Conservation (phyloP, 2,113 vertebrate genomes). For the Oryzias celebensis region DNA sequence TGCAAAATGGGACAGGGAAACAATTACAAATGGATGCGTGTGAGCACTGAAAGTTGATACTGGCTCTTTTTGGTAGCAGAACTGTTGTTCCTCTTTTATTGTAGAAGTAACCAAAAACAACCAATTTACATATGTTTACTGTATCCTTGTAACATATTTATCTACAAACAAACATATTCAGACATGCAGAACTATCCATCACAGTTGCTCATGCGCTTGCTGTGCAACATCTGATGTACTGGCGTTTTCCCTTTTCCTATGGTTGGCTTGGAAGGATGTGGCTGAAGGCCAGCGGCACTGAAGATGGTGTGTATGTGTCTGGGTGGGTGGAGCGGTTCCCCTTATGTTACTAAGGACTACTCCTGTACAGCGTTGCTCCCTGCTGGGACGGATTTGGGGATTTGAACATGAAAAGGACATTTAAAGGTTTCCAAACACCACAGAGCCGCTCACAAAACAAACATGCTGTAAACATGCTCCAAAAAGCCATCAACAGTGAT, state of each 20-base stretch:
- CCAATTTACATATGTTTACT: no score
- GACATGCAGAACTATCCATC: constrained; percentile 13
- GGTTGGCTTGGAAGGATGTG: constrained; percentile 53
- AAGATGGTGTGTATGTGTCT: constrained; percentile 10
- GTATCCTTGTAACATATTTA: background rate
- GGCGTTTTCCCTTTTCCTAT: constrained; percentile 42
- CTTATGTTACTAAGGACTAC: constrained; percentile 22
- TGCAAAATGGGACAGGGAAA: no score
- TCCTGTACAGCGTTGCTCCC: constrained; percentile 28
- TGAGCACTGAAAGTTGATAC: no score
- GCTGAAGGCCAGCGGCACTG: constrained; percentile 35
- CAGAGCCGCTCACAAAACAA: background rate
- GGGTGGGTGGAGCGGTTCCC: background rate
- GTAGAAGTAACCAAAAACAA: no score
- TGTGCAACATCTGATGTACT: constrained; percentile 41
- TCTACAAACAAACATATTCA: background rate
- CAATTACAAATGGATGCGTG: no score
- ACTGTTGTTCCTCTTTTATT: no score
- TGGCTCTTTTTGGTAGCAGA: no score
- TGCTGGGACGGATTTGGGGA: constrained; percentile 37
- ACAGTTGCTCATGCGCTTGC: constrained; percentile 37
- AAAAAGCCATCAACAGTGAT: constrained; percentile 38
- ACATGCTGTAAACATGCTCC: constrained; percentile 13
- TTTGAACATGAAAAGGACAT: constrained; percentile 43
- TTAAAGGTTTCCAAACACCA: constrained; percentile 17